These are phyloP conservation scores for Drosophila recens DNA, from an alignment of 2,888 invertebrate species.

Conservation along the genomic window DNA sequence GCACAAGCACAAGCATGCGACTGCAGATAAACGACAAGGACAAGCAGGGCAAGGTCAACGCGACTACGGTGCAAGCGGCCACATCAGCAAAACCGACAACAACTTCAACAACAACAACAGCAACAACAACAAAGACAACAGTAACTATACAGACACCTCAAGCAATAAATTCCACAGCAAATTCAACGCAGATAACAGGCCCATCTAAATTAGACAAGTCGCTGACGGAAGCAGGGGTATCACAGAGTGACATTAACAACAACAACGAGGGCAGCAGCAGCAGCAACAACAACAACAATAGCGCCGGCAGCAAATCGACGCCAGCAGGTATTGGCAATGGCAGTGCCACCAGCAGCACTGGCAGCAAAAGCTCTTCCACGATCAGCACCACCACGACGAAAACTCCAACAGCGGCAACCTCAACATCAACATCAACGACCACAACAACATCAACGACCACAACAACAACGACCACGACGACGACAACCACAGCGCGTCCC, in stretches of 20 bases:
- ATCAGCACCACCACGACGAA: slow-evolving; percentile 16
- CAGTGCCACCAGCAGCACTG: slow-evolving; percentile 7
- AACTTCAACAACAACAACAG: slow-evolving; percentile 12
- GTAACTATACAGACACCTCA: slow-evolving; percentile 2
- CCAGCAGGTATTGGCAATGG: slow-evolving; percentile 1
- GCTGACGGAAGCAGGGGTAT: slow-evolving; percentile 30
- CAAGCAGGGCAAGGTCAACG: slow-evolving; percentile 7
- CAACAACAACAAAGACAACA: slow-evolving; percentile 22
- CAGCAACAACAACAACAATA: slow-evolving; percentile 6
- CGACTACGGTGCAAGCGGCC: slow-evolving; percentile 3
- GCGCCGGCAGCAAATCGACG: background rate
- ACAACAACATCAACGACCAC: slow-evolving; percentile 62
- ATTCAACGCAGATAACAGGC: slow-evolving; percentile 16
- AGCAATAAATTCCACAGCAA: background rate
- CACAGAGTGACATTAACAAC: slow-evolving; percentile 8
- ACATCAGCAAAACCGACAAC: background rate
- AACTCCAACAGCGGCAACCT: slow-evolving; percentile 15
- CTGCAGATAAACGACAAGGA: background rate
- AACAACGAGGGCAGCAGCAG: background rate
- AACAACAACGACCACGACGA: slow-evolving; percentile 70
- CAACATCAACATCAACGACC: slow-evolving; percentile 48
- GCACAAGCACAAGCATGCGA: slow-evolving; percentile 8
- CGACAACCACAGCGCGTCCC: slow-evolving; percentile 82
- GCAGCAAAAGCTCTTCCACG: slow-evolving; percentile 3
- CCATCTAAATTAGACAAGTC: slow-evolving; percentile 13